These are phyloP conservation scores for Athalia circularis DNA, from an alignment of 2,888 invertebrate genomes.

Conservation along the genomic window DNA sequence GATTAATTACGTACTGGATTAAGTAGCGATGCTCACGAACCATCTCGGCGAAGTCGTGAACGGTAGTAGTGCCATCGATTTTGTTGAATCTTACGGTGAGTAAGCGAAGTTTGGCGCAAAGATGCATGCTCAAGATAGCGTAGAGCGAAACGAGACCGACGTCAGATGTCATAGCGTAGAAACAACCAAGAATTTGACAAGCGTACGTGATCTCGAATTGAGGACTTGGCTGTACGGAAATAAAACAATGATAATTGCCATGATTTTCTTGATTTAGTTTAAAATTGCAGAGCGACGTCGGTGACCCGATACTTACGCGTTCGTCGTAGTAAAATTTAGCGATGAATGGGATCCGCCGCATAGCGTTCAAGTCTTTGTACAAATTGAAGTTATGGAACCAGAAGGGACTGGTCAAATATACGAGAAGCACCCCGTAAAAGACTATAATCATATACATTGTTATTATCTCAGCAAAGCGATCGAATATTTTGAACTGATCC, in stretches of 20 bases:
- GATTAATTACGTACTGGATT: background rate
- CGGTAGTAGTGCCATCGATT: background rate
- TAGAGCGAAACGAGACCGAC: background rate
- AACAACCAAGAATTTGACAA: background rate
- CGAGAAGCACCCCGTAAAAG: background rate
- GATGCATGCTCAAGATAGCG: constrained; percentile 1
- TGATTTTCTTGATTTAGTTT: background rate
- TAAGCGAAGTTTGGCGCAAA: constrained; percentile 12
- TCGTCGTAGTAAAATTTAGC: background rate
- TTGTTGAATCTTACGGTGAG: background rate
- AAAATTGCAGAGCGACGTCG: no score
- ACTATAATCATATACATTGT: background rate
- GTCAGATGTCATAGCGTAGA: background rate
- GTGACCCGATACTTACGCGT: background rate
- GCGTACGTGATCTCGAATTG: background rate
- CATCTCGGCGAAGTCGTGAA: background rate
- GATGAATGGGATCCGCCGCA: background rate
- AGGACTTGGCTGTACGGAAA: background rate
- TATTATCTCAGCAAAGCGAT: background rate
- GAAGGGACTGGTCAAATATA: background rate
- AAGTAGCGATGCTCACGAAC: background rate
- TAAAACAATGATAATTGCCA: background rate
- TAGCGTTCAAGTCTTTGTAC: background rate
- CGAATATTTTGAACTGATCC: background rate
- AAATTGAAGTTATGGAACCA: background rate